phyloP scores from a whole-genome alignment of 2,113 vertebrate genomes.

The Oceanodroma tethys region DNA sequence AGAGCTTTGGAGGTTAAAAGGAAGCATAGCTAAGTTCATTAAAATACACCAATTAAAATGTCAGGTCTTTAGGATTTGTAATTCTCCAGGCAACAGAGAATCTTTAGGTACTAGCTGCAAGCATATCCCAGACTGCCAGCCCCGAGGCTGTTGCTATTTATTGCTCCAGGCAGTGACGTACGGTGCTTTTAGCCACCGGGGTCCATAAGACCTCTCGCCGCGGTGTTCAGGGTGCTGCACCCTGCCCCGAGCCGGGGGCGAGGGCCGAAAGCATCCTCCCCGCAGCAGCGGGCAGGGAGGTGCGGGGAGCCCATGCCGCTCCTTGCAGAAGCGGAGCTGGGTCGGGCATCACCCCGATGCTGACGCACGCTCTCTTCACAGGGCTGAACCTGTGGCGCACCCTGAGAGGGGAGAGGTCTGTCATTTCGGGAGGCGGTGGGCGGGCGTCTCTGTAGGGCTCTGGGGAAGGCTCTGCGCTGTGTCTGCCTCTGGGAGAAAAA shows the following conservation, averaged over 20 bases:
- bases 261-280: not conserved
- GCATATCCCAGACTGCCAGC: not conserved
- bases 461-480: not conserved
- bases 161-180: not conserved
- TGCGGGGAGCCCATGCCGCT: fast-evolving
- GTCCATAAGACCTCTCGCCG: fast-evolving
- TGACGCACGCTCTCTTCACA: fast-evolving
- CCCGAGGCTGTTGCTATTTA: not conserved
- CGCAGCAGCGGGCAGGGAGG: fast-evolving
- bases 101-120: not conserved
- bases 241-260: not conserved
- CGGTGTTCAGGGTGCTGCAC: not conserved
- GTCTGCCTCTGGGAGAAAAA: not conserved
- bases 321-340: not conserved
- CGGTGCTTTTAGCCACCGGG: not conserved
- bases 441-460: not conserved
- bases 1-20: not conserved
- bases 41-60: not conserved
- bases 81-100: not conserved
- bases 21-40: not conserved
- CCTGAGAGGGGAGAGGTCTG: not conserved
- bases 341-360: not conserved
- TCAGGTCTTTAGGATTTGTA: not conserved
- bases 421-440: not conserved
- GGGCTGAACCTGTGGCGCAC: not conserved